Evolutionary conservation across 2,797 vertebrate species (phyloP), one percentile per base, ranked within the genome.

Genomic region (Lophius americanus): DNA sequence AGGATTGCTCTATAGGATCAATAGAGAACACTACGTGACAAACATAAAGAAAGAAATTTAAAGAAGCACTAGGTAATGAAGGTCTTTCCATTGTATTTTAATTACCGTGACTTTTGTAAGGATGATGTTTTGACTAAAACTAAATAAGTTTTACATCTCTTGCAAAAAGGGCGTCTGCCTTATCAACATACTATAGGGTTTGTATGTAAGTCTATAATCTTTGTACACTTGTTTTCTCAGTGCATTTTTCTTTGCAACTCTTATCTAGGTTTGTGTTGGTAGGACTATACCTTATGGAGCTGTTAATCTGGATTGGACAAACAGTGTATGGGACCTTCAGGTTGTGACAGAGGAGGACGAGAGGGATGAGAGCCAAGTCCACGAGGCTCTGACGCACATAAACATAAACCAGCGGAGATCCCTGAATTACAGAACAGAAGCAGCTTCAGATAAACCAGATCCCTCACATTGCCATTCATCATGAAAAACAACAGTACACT

Each of bases 261-360:
- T 9, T 64, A 8, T 55, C 63, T 55, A 11, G 3, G 44, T 65
- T 7, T 78, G 52, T 51, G 32, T 75, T 46, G 10, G 38, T 43
- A 7, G 72, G 52, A 39, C 2, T 60, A 68, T 92, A 98, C 97
- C 96, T 94, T 65, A 96, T 88, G 37, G 39, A 81, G 74, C 85
- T 91, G 70, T 70, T 89, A 53, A 81, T 5, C 2, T 56, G 83
- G 9, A 69, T 7, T 2, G 93, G 91, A 87, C 88, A 94, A 0
- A 92, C 23, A 9, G 96, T 94, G 74, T 96, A 93, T 13, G 97
- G 95, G 50, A 96, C 89, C 55, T 93, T 92, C 9, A 98, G 75
- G 51, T 92, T 94, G 81, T 95, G 95, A 56, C 93, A 96, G 60
- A 96, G 89, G 48, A 98, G 93, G 12, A 94, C 62, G 32, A 97